Conservation (phyloP, 2,797 vertebrate species). For the Apodemus agrarius region DNA sequence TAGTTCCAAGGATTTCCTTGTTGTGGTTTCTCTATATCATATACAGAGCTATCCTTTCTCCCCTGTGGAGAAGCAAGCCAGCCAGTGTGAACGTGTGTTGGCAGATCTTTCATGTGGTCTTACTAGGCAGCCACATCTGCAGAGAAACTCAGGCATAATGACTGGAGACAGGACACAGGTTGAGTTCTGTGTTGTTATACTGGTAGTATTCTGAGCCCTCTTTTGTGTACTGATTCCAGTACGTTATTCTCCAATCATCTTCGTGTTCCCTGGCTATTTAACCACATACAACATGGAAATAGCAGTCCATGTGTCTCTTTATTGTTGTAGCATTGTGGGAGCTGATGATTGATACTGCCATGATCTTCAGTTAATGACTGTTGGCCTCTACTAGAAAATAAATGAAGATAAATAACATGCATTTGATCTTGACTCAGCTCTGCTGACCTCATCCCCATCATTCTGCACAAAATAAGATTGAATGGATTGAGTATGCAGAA, state of each 20-base stretch:
- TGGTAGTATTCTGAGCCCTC: not conserved
- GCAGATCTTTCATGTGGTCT: slow-evolving; percentile 5
- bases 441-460: not conserved
- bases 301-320: not conserved
- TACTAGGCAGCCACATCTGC: not conserved
- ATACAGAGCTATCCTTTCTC: slow-evolving; percentile 66
- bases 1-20: slow-evolving; percentile 84
- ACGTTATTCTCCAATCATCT: not conserved
- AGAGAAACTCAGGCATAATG: not conserved
- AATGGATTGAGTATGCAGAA: not conserved
- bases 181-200: not conserved
- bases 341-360: not conserved
- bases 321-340: not conserved
- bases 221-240: not conserved
- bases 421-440: not conserved
- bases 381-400: not conserved
- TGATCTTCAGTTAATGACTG: not conserved
- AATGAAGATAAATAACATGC: not conserved
- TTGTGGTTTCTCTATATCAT: slow-evolving; percentile 82
- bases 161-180: not conserved
- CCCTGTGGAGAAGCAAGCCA: slow-evolving; percentile 21
- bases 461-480: not conserved
- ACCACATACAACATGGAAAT: not conserved
- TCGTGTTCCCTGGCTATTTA: not conserved
- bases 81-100: slow-evolving; percentile 43